These are phyloP conservation scores for Muricea muricata DNA, from an alignment of 92 coral and sea anemone species.

Conservation along the genomic window DNA sequence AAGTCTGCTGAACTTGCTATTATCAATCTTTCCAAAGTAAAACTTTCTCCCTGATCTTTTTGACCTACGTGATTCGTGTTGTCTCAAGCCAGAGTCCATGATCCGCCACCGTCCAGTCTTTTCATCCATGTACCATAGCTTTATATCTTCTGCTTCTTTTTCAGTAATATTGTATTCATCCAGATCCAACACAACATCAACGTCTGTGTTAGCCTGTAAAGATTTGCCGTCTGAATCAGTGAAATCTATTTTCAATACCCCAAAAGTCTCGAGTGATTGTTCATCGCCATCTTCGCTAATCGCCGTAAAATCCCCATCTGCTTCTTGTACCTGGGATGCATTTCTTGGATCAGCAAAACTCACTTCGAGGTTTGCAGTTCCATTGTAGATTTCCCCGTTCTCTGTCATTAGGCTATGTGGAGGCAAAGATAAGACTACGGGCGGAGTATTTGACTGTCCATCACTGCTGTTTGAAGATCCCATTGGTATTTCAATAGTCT, in stretches of 20 bases:
- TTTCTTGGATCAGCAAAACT: conserved; percentile 66
- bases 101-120: conserved; percentile 69
- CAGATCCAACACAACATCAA: conserved; percentile 54
- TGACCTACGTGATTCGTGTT: conserved; percentile 13
- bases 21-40: conserved; percentile 16
- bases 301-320: conserved; percentile 72
- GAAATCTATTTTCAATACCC: conserved; percentile 62
- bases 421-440: conserved; percentile 64
- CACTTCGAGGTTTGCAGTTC: conserved; percentile 53
- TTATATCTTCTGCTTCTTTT: conserved; percentile 24
- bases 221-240: conserved; percentile 49
- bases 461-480: conserved; percentile 22
- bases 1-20: neutral
- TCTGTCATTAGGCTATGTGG: conserved; percentile 54
- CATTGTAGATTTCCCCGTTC: conserved; percentile 54
- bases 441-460: conserved; percentile 29
- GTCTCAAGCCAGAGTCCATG: conserved; percentile 9
- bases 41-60: conserved; percentile 26
- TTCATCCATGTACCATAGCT: conserved; percentile 70
- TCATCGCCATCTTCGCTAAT: conserved; percentile 61
- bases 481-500: conserved; percentile 36
- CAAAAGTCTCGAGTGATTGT: conserved; percentile 64
- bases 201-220: conserved; percentile 45
- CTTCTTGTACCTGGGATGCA: conserved; percentile 54
- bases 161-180: conserved; percentile 55